Evolutionary conservation across 2,797 vertebrate species (phyloP), one percentile per base, ranked within the genome.

Genomic region (Danio aesculapii): DNA sequence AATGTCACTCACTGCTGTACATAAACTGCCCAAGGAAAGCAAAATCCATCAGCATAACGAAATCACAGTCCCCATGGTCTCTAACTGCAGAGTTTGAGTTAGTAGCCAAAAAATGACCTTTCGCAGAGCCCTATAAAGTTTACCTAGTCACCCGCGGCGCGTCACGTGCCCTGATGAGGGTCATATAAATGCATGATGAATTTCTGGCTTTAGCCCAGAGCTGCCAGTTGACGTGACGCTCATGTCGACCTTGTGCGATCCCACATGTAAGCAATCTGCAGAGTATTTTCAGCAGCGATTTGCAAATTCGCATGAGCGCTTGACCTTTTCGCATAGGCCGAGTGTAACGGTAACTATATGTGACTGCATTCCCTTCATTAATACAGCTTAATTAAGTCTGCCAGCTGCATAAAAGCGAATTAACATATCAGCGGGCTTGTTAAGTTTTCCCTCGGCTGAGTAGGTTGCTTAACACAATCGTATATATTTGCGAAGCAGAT

Each of bases 361-460:
- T 64, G 55, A 19, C 55, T 81, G 70, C 63, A 58, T 64, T 69
- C 81, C 80, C 64, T 79, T 74, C 73, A 52, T 61, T 83, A 75
- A 75, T 81, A 83, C 66, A 73, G 78, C 66, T 80, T 87, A 82
- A 86, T 89, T 88, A 86, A 87, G 72, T 84, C 84, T 81, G 70
- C 77, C 83, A 77, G 84, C 75, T 84, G 80, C 75, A 81, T 72
- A 78, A 77, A 86, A 87, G 81, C 73, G 41, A 88, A 88, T 87
- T 86, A 89, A 82, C 87, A 85, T 84, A 87, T 86, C 64, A 81
- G 78, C 79, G 61, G 81, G 84, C 62, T 84, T 86, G 86, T 85
- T 87, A 81, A 75, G 81, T 79, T 83, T 77, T 76, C 81, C 84
- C 84, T 73, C 21, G 77, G 82, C 77, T 82, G 81, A 75, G 71